Evolutionary conservation across 2,113 vertebrate species (phyloP).

Genomic region (Mystacornis crossleyi): DNA sequence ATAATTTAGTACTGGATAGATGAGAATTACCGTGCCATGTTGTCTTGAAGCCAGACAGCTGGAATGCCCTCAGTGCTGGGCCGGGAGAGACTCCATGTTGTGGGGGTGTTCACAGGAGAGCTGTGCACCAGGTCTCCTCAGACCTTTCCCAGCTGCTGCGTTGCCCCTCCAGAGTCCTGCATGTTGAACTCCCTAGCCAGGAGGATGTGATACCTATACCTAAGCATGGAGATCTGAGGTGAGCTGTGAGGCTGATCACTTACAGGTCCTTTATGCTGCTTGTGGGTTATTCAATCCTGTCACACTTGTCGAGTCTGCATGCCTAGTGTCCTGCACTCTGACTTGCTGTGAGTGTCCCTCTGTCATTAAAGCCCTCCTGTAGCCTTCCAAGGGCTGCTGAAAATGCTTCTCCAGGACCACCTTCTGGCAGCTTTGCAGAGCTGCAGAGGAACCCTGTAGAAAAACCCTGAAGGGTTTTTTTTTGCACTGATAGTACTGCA

Average conservation of each 20-base stretch:
- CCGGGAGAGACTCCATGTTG: background rate
- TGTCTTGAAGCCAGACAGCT: background rate
- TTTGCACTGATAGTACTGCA: background rate
- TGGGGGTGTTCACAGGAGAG: background rate
- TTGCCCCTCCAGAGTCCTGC: background rate
- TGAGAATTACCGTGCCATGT: background rate
- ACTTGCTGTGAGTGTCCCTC: background rate
- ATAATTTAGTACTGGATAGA: background rate
- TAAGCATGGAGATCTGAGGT: background rate
- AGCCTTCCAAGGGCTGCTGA: background rate
- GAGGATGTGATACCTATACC: background rate
- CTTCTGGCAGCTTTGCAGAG: background rate
- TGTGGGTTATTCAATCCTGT: background rate
- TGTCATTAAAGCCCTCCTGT: background rate
- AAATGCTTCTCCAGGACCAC: background rate
- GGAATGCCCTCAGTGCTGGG: background rate
- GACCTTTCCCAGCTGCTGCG: background rate
- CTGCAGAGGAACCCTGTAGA: background rate
- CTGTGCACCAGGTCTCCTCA: accelerated
- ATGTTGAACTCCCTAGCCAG: background rate
- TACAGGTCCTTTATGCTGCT: background rate
- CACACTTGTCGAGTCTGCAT: background rate
- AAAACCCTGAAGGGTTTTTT: background rate
- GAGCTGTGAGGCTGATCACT: background rate
- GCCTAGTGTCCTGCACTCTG: background rate